These are phyloP conservation scores for Dynastes grantii DNA, from an alignment of 2,888 invertebrate species.

Conservation along the genomic window DNA sequence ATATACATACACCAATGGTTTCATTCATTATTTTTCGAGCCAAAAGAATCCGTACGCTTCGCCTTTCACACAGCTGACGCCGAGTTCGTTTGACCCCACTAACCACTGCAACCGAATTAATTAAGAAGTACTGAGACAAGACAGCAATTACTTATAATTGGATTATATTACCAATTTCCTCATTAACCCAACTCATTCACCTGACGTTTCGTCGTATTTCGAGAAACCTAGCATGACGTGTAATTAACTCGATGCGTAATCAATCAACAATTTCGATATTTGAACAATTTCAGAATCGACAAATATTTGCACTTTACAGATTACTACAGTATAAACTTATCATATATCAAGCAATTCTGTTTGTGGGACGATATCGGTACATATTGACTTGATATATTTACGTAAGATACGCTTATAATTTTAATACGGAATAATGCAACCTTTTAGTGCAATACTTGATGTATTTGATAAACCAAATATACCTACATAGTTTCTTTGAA, in stretches of 20 bases:
- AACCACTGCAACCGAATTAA: slow-evolving; percentile 1
- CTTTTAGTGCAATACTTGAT: background rate
- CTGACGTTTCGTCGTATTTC: slow-evolving; percentile 5
- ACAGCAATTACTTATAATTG: slow-evolving; percentile 17
- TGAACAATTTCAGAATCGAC: slow-evolving; percentile 4
- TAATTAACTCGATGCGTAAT: slow-evolving; percentile 7
- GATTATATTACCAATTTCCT: slow-evolving; percentile 40
- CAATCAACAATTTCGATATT: slow-evolving; percentile 1
- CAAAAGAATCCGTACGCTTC: background rate
- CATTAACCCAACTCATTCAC: slow-evolving; percentile 28
- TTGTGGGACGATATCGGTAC: background rate
- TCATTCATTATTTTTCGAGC: slow-evolving; percentile 13
- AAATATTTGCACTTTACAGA: slow-evolving; percentile 24
- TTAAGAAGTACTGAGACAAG: background rate
- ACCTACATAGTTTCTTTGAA: no score
- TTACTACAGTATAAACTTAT: slow-evolving; percentile 22
- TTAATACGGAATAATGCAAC: background rate
- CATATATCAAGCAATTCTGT: slow-evolving; percentile 10
- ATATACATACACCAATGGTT: background rate
- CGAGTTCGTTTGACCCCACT: background rate
- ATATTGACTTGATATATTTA: background rate
- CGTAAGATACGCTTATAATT: background rate
- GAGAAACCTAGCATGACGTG: background rate
- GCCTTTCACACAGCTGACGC: background rate
- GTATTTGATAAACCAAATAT: no score